Percentiles rank a stretch among this genome's conserved stretches.
phyloP scores from a whole-genome alignment of 2,797 vertebrate genomes.

The Anguilla marmorata region DNA sequence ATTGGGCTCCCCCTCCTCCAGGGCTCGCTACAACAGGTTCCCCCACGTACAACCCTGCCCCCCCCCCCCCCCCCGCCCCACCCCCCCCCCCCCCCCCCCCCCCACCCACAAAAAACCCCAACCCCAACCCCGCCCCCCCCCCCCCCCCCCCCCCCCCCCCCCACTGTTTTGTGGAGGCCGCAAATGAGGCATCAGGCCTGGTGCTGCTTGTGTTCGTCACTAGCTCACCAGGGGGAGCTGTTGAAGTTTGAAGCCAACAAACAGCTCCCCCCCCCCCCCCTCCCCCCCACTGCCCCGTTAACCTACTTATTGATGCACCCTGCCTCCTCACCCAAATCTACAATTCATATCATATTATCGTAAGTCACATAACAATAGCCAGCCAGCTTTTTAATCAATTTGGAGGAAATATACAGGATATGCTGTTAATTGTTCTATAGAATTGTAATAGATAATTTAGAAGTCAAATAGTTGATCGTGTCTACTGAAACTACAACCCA shows the following conservation, averaged over 20 bases:
- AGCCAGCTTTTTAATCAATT: background rate
- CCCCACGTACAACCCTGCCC: too few relatives aligned
- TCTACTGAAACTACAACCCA: too few relatives aligned
- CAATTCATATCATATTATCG: background rate
- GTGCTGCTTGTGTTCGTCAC: background rate
- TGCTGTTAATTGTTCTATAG: background rate
- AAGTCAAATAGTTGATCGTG: background rate
- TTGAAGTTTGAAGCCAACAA: background rate
- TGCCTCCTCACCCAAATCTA: background rate
- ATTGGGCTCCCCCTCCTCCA: too few relatives aligned
- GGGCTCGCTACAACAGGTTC: too few relatives aligned
- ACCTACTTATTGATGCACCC: background rate
- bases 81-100: background rate
- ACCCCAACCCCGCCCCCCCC: background rate
- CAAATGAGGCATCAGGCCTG: background rate
- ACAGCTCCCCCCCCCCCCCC: background rate
- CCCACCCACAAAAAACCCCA: too few relatives aligned
- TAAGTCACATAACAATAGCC: background rate
- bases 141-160: background rate
- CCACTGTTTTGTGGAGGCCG: background rate
- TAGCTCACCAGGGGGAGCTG: conserved; percentile 21
- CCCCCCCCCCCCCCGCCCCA: background rate
- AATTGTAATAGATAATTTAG: background rate
- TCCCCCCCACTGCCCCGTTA: background rate
- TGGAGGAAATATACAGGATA: background rate